Evolutionary conservation across 2,797 vertebrate genomes (phyloP).

Genomic region (Eulemur coronatus): DNA sequence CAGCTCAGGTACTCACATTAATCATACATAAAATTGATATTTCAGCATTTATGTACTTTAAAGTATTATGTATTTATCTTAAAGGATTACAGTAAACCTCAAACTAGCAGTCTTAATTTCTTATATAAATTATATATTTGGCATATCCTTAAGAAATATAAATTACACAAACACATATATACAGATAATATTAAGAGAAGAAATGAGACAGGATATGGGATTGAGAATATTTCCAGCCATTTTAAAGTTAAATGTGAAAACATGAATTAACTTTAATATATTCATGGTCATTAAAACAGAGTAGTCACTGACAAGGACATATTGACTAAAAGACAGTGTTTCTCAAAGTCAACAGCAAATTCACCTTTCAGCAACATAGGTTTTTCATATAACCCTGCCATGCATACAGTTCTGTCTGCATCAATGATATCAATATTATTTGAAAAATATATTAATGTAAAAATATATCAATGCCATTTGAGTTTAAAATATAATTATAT

Average conservation of each 20-base stretch:
- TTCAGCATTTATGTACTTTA: not conserved
- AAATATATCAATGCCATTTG: not conserved
- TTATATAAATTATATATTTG: not conserved
- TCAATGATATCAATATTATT: not conserved
- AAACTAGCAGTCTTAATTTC: not conserved
- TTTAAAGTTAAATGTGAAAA: not conserved
- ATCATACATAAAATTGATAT: not conserved
- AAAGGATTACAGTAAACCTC: not conserved
- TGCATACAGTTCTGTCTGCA: not conserved
- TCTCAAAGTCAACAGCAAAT: not conserved
- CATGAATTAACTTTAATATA: not conserved
- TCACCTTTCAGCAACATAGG: not conserved
- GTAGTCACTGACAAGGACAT: not conserved
- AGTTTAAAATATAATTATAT: not conserved
- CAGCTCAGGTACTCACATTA: not conserved
- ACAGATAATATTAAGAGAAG: not conserved
- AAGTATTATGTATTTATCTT: not conserved
- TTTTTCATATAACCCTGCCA: not conserved
- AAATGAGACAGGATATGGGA: not conserved
- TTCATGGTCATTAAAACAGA: not conserved
- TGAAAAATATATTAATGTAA: not conserved
- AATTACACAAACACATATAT: not conserved
- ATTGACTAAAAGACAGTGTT: not conserved
- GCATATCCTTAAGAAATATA: not conserved
- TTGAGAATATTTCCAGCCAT: not conserved